Evolutionary conservation across 2,113 vertebrate species (phyloP), one percentile per base, ranked within the genome.

Genomic region (Sporophila hypoxantha): DNA sequence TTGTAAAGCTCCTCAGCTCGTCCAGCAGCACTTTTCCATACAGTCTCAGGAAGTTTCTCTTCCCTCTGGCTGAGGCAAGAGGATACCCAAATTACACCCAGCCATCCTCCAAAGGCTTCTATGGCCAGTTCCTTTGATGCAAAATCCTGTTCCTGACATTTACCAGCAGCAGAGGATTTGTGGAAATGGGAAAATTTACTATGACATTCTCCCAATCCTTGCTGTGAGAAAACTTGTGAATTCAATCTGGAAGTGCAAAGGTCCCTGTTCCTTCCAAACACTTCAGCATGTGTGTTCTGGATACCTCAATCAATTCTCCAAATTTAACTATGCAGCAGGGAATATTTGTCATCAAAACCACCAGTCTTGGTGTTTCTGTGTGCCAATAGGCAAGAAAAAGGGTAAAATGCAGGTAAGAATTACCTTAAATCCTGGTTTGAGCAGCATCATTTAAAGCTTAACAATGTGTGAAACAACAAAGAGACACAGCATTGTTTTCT

Each of bases 401-500:
- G 30, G 9, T 20, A 73, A 86, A 76, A 32, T 1, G 2, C 14
- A 8, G 39, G 27, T 18, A 17, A 64, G 26, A 21, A 8, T 46
- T 55, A 42, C 64, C 44, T 88, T 2, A 29, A 42, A 34, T 77
- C 41, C 71, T 21, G 47, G 20, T 36, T 74, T 42, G 10, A 57
- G 60, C 42, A 57, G 52, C 60, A 32, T 21, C 14, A 0, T 5
- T 20, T 13, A 27, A 59, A 66, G 17, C 26, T 68, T 49, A 55
- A 21, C 32, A 8, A 37, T 0, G 8, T 5, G 55, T 19, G 3
- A 42, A 36, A 30, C 3, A 4, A 25, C 4, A 6, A 7, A 47
- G 42, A 49, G 10, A 59, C 1, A 6, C 0, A 30, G 16, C 19
- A 18, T 34, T 0, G 0, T 23, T 34, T 76, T 29, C 39, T 29